Base-by-base conservation (phyloP, 30 jellyfish, hydroid and myxozoan genomes). In the Aurelia sp. region DNA sequence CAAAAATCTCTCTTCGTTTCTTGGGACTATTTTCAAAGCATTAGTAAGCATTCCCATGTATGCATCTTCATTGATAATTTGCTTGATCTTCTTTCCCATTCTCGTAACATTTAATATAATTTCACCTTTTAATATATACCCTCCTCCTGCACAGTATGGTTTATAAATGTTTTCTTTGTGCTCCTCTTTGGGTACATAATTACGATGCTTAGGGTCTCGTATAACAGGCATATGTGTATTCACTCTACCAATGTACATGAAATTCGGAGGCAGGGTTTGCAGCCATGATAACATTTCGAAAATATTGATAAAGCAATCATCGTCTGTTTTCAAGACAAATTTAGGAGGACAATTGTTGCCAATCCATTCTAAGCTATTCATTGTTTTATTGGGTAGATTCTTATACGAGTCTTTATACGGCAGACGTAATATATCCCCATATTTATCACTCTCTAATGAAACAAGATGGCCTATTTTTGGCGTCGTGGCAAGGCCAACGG, bases 131-230 rank as follows among this genome's bases (percentile, higher is more conserved):
- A 95, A 51, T 31, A 95, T 79, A 64, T 95, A 95, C 4, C 99
- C 99, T 2, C 99, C 99, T 17, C 99, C 99, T 1, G 99, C 97
- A 33, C 97, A 89, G 63, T 95, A 95, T 12, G 97, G 97, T 33
- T 79, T 86, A 72, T 95, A 95, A 21, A 55, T 24, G 33, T 95
- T 89, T 63, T 74, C 93, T 30, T 82, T 63, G 73, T 82, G 97
- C 59, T 89, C 98, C 70, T 85, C 96, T 47, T 47, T 79, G 24
- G 99, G 79, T 5, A 95, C 99, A 72, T 47, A 90, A 80, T 95
- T 95, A 16, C 98, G 98, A 78, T 95, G 99, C 67, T 77, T 72
- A 24, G 99, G 97, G 68, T 95, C 96, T n/a, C 99, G 71, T 16
- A 89, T 95, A 33, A 95, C 99, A 2, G 97, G 97, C 99, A 95